Evolutionary conservation across 92 coral and sea anemone genomes (phyloP), one percentile per base, ranked within the genome.

Genomic region (Ricordea florida): DNA sequence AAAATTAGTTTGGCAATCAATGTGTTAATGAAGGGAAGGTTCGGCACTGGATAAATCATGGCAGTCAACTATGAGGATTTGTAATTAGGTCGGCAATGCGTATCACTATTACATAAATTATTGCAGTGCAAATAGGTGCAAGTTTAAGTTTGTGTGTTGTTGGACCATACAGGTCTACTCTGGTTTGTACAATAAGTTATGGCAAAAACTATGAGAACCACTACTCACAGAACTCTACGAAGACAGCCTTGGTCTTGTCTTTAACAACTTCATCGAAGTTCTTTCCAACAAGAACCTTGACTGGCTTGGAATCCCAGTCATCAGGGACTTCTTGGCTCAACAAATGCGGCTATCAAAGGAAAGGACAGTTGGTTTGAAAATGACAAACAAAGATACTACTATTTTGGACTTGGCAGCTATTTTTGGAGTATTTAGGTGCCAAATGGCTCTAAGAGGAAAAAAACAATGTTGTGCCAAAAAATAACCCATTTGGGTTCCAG

Each of bases 201-300:
- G 0, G 20, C 3, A 24, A 44, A 44, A 43, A 27, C 18, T 10
- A 43, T 1, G 14, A 10, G 21, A 21, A 41, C 1, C 0, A 1
- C 13, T 14, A 88, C 99, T 96, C 73, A 96, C 99, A 96, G 83
- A 96, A 96, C 77, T 96, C 99, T 74, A 96, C 99, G 35, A 96
- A 80, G 31, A 85, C 99, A 80, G 90, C 88, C 75, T 96, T 96
- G 41, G 89, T 55, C 74, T 92, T 88, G 81, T 94, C 97, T 66
- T 78, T 74, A 36, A 87, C 99, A 40, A 96, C 96, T 67, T 92
- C 96, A 28, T 96, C 89, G 85, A 96, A 96, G 91, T 96, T 96
- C 91, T 92, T 92, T 46, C 99, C 99, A 38, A 92, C 97, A 35
- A 96, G 97, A 32, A 96, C 96, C 93, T 96, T 96, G 59, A 96